Base-by-base conservation (phyloP, 2,113 vertebrate genomes). In the Emydocephalus ijimae region DNA sequence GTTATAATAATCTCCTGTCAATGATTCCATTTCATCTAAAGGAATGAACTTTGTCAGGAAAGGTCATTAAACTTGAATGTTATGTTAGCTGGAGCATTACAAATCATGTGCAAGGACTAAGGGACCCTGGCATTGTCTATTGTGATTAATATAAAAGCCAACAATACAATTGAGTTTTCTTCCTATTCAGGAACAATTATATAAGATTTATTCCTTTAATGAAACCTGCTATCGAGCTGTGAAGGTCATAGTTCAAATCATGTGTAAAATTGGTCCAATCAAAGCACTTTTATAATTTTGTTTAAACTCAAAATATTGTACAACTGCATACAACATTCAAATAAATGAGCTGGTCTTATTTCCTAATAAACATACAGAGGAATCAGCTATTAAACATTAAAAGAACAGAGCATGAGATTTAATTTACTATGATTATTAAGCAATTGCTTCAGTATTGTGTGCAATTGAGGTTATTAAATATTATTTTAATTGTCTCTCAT, bases 61-160 rank as follows among this genome's bases (percentile, higher is more conserved):
- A 50, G 21, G 23, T 92, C 90, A 92, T 87, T 96, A 90, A 94
- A 94, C 85, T 89, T 95, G 92, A 95, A 92, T 92, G 94, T 89
- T 57, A 20, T 86, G 26, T 24, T 85, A 34, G n/a, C 11, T 93
- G 23, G 26, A 87, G 26, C 10, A 55, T 0, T 2, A n/a, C 5
- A 90, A 91, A 59, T 94, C 45, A 90, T 85, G 55, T 11, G 39
- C 0, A 43, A 91, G 34, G 92, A 93, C 89, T 48, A 91, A 92
- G 10, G 2, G 18, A 2, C 43, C 88, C 92, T 96, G 95, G 94
- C 91, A 50, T 87, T 87, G 57, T n/a, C 91, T 74, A 14, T 43
- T 89, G 55, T 95, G 95, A 94, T 89, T 57, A 56, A 89, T 3
- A 26, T 89, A 92, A 89, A 24, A 89, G 9, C 48, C 88, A 93